phyloP scores from a whole-genome alignment of 2,888 invertebrate genomes.

The Poecilobothrus nobilitatus region DNA sequence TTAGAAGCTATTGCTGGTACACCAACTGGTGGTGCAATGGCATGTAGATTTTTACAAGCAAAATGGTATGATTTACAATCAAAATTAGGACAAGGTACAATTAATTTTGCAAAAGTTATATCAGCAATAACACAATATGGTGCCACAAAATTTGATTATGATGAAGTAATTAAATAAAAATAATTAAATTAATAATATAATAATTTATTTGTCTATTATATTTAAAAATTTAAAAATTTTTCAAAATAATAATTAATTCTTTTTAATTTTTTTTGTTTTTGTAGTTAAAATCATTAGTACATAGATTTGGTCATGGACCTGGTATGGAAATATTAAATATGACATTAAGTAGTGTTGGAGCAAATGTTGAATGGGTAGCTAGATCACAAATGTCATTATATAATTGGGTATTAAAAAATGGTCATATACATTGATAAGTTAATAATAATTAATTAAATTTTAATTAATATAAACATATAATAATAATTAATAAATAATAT shows the following conservation, averaged over 20 bases:
- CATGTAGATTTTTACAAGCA: conserved; percentile 43
- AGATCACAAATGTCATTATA: conserved; percentile 42
- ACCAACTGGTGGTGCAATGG: conserved; percentile 44
- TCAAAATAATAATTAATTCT: neutral
- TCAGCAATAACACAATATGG: conserved; percentile 45
- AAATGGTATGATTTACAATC: conserved; percentile 44
- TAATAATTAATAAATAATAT: neutral
- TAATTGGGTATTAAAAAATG: conserved; percentile 42
- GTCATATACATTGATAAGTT: conserved; percentile 37
- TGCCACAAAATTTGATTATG: conserved; percentile 44
- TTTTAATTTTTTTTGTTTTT: conserved; percentile 14
- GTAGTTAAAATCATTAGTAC: conserved; percentile 42
- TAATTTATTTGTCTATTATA: neutral
- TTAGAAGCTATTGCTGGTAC: conserved; percentile 44
- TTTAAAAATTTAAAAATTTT: too few species aligned
- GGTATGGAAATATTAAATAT: conserved; percentile 43
- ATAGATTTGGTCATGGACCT: conserved; percentile 44
- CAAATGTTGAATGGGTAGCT: conserved; percentile 45
- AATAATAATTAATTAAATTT: neutral
- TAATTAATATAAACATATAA: neutral
- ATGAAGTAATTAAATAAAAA: conserved; percentile 34
- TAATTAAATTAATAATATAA: neutral
- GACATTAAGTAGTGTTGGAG: conserved; percentile 43
- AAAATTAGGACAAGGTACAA: conserved; percentile 41
- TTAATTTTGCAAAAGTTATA: conserved; percentile 44